Evolutionary conservation across 2,113 vertebrate genomes (phyloP).

Genomic region (Heterochromis multidens): DNA sequence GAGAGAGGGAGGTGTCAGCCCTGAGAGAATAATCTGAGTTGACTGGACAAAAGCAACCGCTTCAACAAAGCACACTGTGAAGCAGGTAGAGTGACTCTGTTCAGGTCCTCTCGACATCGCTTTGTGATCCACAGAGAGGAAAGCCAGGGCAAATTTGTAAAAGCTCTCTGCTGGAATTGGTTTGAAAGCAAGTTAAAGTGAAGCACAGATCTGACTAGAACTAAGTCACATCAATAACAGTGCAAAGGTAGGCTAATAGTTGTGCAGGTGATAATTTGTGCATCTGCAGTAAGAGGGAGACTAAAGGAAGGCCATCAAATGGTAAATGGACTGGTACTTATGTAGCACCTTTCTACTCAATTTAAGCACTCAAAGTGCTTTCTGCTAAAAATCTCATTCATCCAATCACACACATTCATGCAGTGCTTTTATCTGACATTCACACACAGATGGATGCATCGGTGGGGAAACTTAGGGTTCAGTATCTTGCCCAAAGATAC

Average conservation of each 20-base stretch:
- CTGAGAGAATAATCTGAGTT: not conserved
- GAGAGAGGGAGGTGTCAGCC: not conserved
- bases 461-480: not conserved
- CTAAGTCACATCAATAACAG: no score
- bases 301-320: not conserved
- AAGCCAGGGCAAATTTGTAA: not conserved
- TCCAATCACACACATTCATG: no score
- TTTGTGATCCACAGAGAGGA: not conserved
- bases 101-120: not conserved
- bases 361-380: not conserved
- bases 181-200: not conserved
- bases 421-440: no score
- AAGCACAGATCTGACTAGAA: not conserved
- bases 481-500: no score
- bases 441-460: not conserved
- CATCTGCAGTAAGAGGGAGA: not conserved
- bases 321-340: not conserved
- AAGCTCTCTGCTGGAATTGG: not conserved
- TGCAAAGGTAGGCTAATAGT: not conserved
- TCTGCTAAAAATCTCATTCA: not conserved
- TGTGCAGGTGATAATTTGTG: not conserved
- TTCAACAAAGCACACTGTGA: constrained; percentile 1
- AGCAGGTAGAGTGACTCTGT: constrained; percentile 1
- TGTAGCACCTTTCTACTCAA: not conserved
- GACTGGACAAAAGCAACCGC: constrained; percentile 10